Percentiles rank a stretch among this genome's conserved stretches.
Evolutionary conservation across 2,113 vertebrate genomes (phyloP).

Genomic region (Ploceus nigricollis): DNA sequence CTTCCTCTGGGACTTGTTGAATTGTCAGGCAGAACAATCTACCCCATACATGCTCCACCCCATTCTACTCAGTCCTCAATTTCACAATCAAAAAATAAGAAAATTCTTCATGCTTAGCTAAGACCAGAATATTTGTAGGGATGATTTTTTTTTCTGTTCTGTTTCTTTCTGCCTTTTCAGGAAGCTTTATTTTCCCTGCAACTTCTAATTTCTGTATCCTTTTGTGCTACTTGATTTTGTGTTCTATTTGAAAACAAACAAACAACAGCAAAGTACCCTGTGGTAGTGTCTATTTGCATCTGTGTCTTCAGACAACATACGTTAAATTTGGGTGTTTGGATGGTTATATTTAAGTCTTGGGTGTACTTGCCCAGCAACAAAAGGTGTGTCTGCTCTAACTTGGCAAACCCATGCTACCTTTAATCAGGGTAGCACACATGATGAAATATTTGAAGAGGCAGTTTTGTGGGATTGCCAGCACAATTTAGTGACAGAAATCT

Average conservation of each 20-base stretch:
- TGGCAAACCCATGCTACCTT: neutral
- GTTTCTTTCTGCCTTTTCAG: neutral
- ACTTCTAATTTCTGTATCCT: neutral
- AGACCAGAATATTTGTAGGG: neutral
- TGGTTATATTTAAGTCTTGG: neutral
- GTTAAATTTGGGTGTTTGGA: neutral
- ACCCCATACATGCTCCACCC: neutral
- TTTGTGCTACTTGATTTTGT: neutral
- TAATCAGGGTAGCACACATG: neutral
- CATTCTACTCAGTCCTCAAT: neutral
- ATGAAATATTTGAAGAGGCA: slow-evolving; percentile 3
- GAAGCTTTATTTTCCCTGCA: neutral
- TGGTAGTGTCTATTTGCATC: neutral
- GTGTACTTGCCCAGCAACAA: neutral
- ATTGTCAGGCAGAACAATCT: neutral
- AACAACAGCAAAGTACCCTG: neutral
- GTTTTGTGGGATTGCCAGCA: neutral
- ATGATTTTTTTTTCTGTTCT: neutral
- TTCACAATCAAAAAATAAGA: neutral
- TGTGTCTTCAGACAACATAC: neutral
- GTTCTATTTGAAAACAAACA: neutral
- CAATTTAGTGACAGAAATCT: neutral
- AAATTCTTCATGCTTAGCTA: neutral
- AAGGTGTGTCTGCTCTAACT: slow-evolving; percentile 26
- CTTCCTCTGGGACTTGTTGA: neutral